phyloP scores from a whole-genome alignment of 2,113 vertebrate species.

The Heterotis niloticus region DNA sequence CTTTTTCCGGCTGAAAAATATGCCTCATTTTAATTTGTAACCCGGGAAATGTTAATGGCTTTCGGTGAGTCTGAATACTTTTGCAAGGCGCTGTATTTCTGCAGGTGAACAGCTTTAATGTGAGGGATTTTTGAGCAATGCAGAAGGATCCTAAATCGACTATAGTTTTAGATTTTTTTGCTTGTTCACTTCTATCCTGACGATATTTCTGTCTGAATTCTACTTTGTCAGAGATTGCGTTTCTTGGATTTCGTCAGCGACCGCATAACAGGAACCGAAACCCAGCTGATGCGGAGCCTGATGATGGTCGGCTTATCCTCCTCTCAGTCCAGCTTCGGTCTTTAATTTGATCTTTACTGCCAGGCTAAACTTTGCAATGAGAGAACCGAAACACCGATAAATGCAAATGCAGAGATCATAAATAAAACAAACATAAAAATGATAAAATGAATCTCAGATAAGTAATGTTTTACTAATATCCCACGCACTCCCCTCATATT shows the following conservation, averaged over 20 bases:
- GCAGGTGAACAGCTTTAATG: constrained; percentile 30
- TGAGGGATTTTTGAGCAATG: background rate
- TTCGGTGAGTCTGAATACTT: too few relatives aligned
- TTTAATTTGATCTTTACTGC: background rate
- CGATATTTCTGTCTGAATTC: background rate
- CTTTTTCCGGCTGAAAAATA: too few relatives aligned
- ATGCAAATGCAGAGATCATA: background rate
- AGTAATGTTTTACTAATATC: background rate
- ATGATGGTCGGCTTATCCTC: background rate
- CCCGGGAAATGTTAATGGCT: too few relatives aligned
- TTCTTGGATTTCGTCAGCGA: background rate
- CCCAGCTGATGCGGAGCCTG: background rate
- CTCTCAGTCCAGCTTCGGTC: background rate
- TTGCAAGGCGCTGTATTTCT: too few relatives aligned
- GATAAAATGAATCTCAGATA: background rate
- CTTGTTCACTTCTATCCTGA: background rate
- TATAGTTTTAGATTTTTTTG: constrained; percentile 5
- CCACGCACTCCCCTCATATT: background rate
- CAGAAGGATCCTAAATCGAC: background rate
- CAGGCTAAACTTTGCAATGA: background rate
- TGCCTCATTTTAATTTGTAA: too few relatives aligned
- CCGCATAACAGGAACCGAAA: too few relatives aligned
- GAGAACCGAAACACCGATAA: background rate
- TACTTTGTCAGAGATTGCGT: background rate
- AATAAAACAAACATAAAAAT: background rate